Evolutionary conservation across 2,888 invertebrate genomes (phyloP).

Genomic region (Buathra laborator): DNA sequence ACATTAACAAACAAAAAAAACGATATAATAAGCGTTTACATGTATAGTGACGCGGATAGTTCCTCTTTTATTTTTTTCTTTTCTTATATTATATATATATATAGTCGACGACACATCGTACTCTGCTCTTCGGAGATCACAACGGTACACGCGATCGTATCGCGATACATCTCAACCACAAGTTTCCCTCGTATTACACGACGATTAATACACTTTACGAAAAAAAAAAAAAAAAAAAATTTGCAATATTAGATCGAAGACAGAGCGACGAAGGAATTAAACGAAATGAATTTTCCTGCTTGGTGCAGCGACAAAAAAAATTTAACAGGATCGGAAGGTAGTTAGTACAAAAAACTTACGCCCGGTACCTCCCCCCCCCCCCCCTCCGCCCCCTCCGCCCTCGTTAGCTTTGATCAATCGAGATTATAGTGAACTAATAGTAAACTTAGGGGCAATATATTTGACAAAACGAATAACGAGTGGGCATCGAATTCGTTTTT

Average conservation of each 20-base stretch:
- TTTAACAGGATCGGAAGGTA: constrained; percentile 35
- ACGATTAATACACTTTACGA: not conserved
- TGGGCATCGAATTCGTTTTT: constrained; percentile 44
- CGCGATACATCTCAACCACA: constrained; percentile 1
- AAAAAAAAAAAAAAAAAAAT: constrained; percentile 1
- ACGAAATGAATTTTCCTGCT: constrained; percentile 10
- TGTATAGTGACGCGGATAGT: constrained; percentile 46
- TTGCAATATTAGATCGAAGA: constrained; percentile 33
- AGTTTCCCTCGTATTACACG: not conserved
- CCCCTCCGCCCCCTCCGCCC: constrained; percentile 20
- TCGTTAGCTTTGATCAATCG: constrained; percentile 59
- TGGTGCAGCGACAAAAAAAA: constrained; percentile 9
- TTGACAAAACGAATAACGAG: constrained; percentile 35
- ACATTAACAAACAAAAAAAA: constrained; percentile 1
- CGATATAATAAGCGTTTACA: constrained; percentile 46
- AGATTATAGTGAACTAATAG: constrained; percentile 36
- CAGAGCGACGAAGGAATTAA: constrained; percentile 20
- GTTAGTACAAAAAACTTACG: constrained; percentile 52
- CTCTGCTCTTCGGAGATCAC: not conserved
- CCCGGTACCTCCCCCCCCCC: constrained; percentile 23
- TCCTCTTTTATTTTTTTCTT: constrained; percentile 50
- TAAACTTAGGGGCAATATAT: constrained; percentile 13
- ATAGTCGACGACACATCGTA: not conserved
- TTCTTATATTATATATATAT: constrained; percentile 17
- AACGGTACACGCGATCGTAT: not conserved